Conservation (phyloP, 2,888 invertebrate species). For the Cheilosia urbana region DNA sequence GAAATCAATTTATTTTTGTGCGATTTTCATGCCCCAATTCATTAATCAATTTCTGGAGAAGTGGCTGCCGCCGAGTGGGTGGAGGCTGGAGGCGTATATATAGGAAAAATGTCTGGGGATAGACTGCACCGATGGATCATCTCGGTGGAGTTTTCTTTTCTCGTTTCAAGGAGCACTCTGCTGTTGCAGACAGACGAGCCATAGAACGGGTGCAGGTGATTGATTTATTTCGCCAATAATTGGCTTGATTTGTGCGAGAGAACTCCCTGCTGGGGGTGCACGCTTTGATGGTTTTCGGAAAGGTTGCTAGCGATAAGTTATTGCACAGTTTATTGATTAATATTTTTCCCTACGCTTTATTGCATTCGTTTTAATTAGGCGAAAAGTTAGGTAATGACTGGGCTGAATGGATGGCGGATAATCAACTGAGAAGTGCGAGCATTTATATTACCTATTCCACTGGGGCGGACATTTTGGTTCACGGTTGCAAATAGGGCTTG, state of each 20-base stretch:
- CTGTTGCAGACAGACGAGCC: constrained; percentile 14
- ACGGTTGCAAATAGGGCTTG: no score
- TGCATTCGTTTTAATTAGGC: not conserved
- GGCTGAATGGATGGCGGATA: not conserved
- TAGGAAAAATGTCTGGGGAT: not conserved
- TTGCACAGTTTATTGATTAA: constrained; percentile 21
- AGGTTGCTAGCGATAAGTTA: constrained; percentile 25
- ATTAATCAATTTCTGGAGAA: constrained; percentile 48
- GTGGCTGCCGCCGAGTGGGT: constrained; percentile 11
- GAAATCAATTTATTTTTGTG: constrained; percentile 37
- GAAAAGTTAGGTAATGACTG: not conserved
- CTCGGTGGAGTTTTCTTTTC: constrained; percentile 9
- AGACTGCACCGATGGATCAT: constrained; percentile 8
- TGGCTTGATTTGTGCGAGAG: not conserved
- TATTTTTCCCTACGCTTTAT: constrained; percentile 12
- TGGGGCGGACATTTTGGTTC: no score
- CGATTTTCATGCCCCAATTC: constrained; percentile 57
- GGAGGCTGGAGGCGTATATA: not conserved
- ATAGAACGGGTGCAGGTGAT: constrained; percentile 30
- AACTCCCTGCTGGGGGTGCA: not conserved
- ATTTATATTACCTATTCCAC: no score
- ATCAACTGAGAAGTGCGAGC: not conserved
- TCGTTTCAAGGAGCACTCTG: constrained; percentile 13
- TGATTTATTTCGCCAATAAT: constrained; percentile 48
- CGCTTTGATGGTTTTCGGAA: not conserved